These are phyloP conservation scores for Montipora cactus DNA, from an alignment of 64 coral and sea anemone genomes.

Conservation along the genomic window DNA sequence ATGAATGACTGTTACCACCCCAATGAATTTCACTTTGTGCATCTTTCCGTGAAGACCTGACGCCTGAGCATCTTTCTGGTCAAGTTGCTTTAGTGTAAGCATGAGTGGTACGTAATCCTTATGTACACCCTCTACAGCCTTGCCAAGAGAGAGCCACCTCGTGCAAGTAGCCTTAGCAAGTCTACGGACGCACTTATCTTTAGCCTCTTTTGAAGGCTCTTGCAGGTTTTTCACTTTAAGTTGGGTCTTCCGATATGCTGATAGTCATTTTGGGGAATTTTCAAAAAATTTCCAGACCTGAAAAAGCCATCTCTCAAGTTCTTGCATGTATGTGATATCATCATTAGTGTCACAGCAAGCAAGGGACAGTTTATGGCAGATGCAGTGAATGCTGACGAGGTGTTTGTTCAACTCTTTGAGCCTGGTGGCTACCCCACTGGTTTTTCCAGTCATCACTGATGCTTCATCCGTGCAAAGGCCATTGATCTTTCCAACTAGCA, in stretches of 20 bases:
- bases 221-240: not conserved
- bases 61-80: conserved; percentile 44
- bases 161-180: conserved; percentile 49
- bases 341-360: no score
- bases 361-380: not conserved
- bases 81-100: conserved; percentile 33
- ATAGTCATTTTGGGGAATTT: conserved; percentile 25
- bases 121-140: conserved; percentile 45
- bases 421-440: conserved; percentile 47
- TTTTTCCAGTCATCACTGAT: conserved; percentile 65
- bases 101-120: conserved; percentile 55
- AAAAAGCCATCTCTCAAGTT: not conserved
- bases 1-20: conserved; percentile 50
- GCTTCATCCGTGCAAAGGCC: conserved; percentile 41
- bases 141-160: conserved; percentile 51
- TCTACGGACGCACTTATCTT: not conserved
- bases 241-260: not conserved
- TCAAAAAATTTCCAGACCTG: conserved; percentile 65
- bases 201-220: not conserved
- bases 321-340: no score
- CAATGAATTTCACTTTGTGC: conserved; percentile 70
- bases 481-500: not conserved
- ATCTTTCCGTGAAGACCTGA: conserved; percentile 46
- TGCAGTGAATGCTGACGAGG: conserved; percentile 41
- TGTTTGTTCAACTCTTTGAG: conserved; percentile 45